phyloP scores from a whole-genome alignment of 1,140 invertebrate genomes.

The Drosophila kanapiae region DNA sequence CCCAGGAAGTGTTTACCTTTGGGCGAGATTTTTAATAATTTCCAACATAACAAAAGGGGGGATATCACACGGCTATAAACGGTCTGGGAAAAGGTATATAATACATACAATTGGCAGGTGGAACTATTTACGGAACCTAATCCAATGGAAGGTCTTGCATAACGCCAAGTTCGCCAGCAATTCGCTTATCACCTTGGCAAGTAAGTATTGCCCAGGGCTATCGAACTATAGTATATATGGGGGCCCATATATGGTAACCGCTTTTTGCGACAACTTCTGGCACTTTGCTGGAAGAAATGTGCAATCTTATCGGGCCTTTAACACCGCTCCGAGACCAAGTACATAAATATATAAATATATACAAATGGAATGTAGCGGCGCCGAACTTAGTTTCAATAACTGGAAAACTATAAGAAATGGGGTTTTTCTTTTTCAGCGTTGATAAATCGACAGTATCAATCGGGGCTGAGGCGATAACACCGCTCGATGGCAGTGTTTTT shows the following conservation, averaged over 20 bases:
- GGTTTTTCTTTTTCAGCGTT: slow-evolving; percentile 23
- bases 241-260: neutral
- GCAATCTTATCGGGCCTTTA: slow-evolving; percentile 67
- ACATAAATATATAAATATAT: slow-evolving; percentile 10
- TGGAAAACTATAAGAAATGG: slow-evolving; percentile 15
- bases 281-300: slow-evolving; percentile 37
- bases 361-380: slow-evolving; percentile 11
- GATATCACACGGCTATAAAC: slow-evolving; percentile 29
- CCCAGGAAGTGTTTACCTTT: slow-evolving; percentile 28
- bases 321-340: slow-evolving; percentile 19
- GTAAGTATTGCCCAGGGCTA: slow-evolving; percentile 53
- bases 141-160: slow-evolving; percentile 40
- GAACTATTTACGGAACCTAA: slow-evolving; percentile 28
- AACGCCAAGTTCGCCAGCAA: slow-evolving; percentile 18
- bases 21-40: slow-evolving; percentile 32
- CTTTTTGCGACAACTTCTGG: slow-evolving; percentile 32
- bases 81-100: slow-evolving; percentile 9
- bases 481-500: neutral
- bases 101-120: slow-evolving; percentile 9
- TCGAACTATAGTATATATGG: slow-evolving; percentile 39
- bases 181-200: slow-evolving; percentile 42
- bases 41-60: neutral
- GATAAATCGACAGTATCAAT: slow-evolving; percentile 19
- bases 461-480: slow-evolving; percentile 11
- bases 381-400: slow-evolving; percentile 4